phyloP scores from a whole-genome alignment of 2,888 invertebrate genomes.

The Macrophya annulata region DNA sequence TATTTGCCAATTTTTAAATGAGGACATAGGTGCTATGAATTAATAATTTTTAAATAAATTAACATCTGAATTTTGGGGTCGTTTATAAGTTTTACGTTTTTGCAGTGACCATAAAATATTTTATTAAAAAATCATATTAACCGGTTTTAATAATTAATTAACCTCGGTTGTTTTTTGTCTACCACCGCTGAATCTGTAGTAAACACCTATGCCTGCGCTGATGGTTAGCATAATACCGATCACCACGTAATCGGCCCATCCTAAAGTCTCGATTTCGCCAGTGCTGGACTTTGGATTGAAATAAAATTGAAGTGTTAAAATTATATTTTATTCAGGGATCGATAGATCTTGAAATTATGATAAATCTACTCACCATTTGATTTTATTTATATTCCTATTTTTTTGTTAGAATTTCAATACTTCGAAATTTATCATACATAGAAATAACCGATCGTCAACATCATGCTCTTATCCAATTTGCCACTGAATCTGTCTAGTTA shows the following conservation, averaged over 20 bases:
- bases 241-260: constrained; percentile 87
- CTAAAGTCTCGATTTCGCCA: constrained; percentile 59
- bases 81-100: no score
- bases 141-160: not conserved
- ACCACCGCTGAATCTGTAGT: constrained; percentile 92
- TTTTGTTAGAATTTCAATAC: not conserved
- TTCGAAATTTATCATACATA: not conserved
- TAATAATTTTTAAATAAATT: no score
- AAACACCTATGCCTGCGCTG: constrained; percentile 91
- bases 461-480: not conserved
- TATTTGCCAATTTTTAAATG: no score
- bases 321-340: not conserved
- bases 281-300: constrained; percentile 43
- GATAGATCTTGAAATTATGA: not conserved
- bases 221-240: constrained; percentile 86
- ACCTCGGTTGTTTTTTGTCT: constrained; percentile 92
- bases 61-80: no score
- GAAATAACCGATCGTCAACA: not conserved
- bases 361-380: not conserved
- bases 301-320: not conserved
- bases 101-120: not conserved
- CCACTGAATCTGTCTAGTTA: not conserved
- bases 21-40: no score
- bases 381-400: not conserved
- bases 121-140: not conserved